Conservation (phyloP, 1,140 invertebrate species). For the Saxidomus purpurata region DNA sequence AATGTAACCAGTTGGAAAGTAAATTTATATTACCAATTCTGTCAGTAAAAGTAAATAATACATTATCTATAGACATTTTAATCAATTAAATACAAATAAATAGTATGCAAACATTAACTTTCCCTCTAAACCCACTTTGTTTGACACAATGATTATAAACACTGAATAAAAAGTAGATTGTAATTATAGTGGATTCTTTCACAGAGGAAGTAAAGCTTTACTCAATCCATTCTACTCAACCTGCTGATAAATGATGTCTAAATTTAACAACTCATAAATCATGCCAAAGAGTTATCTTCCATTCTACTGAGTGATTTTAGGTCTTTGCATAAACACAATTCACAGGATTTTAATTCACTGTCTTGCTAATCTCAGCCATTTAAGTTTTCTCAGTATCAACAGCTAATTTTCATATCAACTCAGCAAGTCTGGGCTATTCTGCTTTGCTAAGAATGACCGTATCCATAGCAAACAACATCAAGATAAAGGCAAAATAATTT, state of each 20-base stretch:
- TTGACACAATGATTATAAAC: not conserved
- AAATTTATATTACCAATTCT: not conserved
- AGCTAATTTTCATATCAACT: too few relatives aligned
- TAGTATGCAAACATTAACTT: not conserved
- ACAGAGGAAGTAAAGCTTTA: not conserved
- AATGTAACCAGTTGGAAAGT: not conserved
- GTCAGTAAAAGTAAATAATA: not conserved
- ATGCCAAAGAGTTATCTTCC: too few relatives aligned
- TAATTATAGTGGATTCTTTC: not conserved
- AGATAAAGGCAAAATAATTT: too few relatives aligned
- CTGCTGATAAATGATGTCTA: not conserved
- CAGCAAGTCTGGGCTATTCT: too few relatives aligned
- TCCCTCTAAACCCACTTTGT: not conserved
- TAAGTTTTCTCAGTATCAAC: too few relatives aligned
- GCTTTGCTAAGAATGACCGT: too few relatives aligned
- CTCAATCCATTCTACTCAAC: too few relatives aligned
- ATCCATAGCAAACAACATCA: too few relatives aligned
- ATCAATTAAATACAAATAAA: not conserved
- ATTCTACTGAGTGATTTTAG: too few relatives aligned
- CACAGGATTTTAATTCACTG: too few relatives aligned
- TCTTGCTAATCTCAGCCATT: too few relatives aligned
- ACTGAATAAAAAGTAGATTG: not conserved
- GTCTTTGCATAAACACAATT: too few relatives aligned
- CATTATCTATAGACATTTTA: constrained; percentile 2
- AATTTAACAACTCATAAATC: not conserved